A percentile compares a stretch with the other conserved stretches of the same genome.
Conservation (phyloP, 2,113 vertebrate genomes). For the Kryptolebias marmoratus region DNA sequence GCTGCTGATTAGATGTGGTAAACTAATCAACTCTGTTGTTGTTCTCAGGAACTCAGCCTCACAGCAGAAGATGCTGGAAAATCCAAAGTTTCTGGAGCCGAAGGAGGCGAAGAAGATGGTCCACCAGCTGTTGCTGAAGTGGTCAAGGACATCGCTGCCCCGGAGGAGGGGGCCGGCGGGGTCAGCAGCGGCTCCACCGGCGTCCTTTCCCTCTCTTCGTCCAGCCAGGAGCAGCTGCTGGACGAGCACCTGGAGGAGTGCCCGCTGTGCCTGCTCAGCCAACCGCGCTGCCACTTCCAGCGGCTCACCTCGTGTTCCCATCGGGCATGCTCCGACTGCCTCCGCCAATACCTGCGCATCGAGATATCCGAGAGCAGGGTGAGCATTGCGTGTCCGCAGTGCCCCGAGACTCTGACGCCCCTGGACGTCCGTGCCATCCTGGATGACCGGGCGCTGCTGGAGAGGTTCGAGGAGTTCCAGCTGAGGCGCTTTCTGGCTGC, state of each 20-base stretch:
- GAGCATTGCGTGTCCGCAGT: conserved; percentile 84
- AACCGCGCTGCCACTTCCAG: conserved; percentile 83
- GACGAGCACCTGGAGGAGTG: conserved; percentile 86
- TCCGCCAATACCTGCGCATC: conserved; percentile 83
- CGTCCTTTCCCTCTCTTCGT: conserved; percentile 78
- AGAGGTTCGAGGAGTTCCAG: conserved; percentile 87
- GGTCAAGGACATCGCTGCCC: conserved; percentile 32
- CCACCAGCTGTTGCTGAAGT: conserved; percentile 21
- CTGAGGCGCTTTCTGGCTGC: conserved; percentile 83
- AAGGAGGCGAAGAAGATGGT: conserved; percentile 62
- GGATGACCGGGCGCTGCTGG: conserved; percentile 80
- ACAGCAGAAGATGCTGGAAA: conserved; percentile 61
- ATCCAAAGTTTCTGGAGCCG: conserved; percentile 58
- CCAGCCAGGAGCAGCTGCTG: conserved; percentile 81
- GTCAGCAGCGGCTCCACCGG: conserved; percentile 67
- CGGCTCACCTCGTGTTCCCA: conserved; percentile 82
- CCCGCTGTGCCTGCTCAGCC: conserved; percentile 87
- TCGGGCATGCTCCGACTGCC: conserved; percentile 82
- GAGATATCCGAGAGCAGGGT: conserved; percentile 86
- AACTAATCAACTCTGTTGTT: conserved; percentile 5
- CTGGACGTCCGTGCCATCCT: conserved; percentile 81
- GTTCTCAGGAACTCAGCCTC: conserved; percentile 60
- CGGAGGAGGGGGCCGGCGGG: conserved; percentile 55
- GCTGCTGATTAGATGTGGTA: conserved; percentile 32
- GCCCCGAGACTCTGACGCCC: conserved; percentile 77